Conservation (phyloP, 2,888 invertebrate species). For the Sipha maydis region DNA sequence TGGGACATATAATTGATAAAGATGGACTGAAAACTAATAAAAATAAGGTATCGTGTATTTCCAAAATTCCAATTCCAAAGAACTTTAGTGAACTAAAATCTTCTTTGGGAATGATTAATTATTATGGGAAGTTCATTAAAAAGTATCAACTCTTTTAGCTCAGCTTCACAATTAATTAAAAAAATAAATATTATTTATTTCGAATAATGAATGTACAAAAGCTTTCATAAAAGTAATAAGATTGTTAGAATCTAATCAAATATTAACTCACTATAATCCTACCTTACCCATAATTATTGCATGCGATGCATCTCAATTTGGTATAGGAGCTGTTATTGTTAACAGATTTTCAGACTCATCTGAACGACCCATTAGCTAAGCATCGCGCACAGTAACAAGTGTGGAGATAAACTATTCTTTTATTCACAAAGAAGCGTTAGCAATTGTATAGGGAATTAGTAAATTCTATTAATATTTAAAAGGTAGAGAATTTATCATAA, state of each 20-base stretch:
- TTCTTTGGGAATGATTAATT: conserved; percentile 67
- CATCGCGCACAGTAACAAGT: conserved; percentile 65
- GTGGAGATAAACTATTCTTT: conserved; percentile 67
- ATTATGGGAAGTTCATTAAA: conserved; percentile 67
- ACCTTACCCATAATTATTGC: conserved; percentile 31
- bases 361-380: conserved; percentile 66
- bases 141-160: neutral
- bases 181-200: neutral
- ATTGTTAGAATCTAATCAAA: conserved; percentile 25
- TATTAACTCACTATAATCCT: conserved; percentile 32
- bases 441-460: conserved; percentile 66
- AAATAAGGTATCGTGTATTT: conserved; percentile 66
- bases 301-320: conserved; percentile 49
- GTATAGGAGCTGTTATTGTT: conserved; percentile 63
- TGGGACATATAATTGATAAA: conserved; percentile 66
- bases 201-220: neutral
- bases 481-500: conserved; percentile 63
- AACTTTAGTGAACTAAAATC: conserved; percentile 65
- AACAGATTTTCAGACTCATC: conserved; percentile 64
- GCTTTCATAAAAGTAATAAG: neutral
- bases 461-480: conserved; percentile 67
- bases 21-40: conserved; percentile 66
- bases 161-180: neutral
- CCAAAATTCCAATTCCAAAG: conserved; percentile 64
- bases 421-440: conserved; percentile 66